Evolutionary conservation across 2,113 vertebrate species (phyloP).

Genomic region (Lontra canadensis): DNA sequence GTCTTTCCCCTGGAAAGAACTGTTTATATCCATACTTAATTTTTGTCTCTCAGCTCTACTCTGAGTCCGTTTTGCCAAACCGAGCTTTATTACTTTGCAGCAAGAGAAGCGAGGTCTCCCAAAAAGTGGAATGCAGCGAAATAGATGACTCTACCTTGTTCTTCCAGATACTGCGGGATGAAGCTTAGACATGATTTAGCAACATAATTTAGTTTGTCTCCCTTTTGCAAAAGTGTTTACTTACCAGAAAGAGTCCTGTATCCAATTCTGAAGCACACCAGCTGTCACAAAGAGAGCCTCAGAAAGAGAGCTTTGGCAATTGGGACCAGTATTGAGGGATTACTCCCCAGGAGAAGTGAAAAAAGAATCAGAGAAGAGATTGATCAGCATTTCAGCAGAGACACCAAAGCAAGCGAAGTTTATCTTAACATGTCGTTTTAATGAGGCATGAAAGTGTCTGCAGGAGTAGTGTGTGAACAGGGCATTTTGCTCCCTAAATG

Average conservation of each 20-base stretch:
- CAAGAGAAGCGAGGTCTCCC: background rate
- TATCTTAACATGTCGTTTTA: conserved; percentile 13
- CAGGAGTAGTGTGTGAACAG: background rate
- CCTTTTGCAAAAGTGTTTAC: conserved; percentile 2
- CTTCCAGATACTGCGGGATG: background rate
- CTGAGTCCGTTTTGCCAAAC: conserved; percentile 9
- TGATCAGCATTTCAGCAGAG: background rate
- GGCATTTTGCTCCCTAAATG: background rate
- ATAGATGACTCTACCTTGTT: background rate
- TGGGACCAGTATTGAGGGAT: background rate
- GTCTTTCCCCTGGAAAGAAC: conserved; percentile 43
- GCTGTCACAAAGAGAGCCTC: conserved; percentile 11
- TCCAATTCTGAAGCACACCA: conserved; percentile 28
- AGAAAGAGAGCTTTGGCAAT: background rate
- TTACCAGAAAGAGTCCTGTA: conserved; percentile 11
- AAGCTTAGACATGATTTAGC: background rate
- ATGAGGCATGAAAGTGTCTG: background rate
- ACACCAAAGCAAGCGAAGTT: background rate
- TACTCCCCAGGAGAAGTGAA: background rate
- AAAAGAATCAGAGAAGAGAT: background rate
- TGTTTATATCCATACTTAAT: conserved; percentile 12
- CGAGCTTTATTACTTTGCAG: background rate
- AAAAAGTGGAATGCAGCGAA: background rate
- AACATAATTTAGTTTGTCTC: background rate
- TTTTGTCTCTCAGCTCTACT: background rate